A percentile compares a stretch with the other conserved stretches of the same genome.
These are phyloP conservation scores for Hipparchia semele DNA, from an alignment of 2,888 invertebrate species.

Conservation along the genomic window DNA sequence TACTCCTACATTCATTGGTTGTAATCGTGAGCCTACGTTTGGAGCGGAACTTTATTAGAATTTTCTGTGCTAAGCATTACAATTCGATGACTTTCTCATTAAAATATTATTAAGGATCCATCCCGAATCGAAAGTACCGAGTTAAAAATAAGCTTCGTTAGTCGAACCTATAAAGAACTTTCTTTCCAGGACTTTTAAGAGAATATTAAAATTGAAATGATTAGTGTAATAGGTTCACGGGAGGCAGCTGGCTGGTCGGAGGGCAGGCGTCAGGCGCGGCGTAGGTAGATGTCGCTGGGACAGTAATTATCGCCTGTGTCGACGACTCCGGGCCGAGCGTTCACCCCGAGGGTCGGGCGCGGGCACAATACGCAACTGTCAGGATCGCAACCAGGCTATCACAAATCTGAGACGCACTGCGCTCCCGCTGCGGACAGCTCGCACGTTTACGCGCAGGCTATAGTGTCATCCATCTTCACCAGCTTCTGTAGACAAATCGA, in stretches of 20 bases:
- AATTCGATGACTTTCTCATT: too few species aligned
- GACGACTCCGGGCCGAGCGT: slow-evolving; percentile 78
- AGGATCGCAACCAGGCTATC: slow-evolving; percentile 58
- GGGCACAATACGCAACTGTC: slow-evolving; percentile 69
- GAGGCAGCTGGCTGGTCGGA: slow-evolving; percentile 50
- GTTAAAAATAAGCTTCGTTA: slow-evolving; percentile 1
- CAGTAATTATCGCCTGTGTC: slow-evolving; percentile 80
- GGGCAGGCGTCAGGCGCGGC: slow-evolving; percentile 52
- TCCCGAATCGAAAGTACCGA: not conserved
- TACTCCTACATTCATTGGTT: too few species aligned
- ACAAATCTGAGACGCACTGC: slow-evolving; percentile 62
- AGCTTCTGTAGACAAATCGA: slow-evolving; percentile 9
- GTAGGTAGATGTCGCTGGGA: slow-evolving; percentile 65
- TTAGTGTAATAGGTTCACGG: slow-evolving; percentile 39
- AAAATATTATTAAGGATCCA: not conserved
- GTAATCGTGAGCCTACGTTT: too few species aligned
- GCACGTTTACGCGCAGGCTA: slow-evolving; percentile 11
- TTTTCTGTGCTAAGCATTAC: too few species aligned
- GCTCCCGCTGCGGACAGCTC: slow-evolving; percentile 20
- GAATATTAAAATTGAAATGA: slow-evolving; percentile 46
- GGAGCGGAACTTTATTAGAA: too few species aligned
- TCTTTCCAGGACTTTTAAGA: not conserved
- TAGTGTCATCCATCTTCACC: slow-evolving; percentile 10
- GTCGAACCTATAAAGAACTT: not conserved
- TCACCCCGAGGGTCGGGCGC: slow-evolving; percentile 74